phyloP scores from a whole-genome alignment of 1,140 invertebrate species.

The Linepithema humile region DNA sequence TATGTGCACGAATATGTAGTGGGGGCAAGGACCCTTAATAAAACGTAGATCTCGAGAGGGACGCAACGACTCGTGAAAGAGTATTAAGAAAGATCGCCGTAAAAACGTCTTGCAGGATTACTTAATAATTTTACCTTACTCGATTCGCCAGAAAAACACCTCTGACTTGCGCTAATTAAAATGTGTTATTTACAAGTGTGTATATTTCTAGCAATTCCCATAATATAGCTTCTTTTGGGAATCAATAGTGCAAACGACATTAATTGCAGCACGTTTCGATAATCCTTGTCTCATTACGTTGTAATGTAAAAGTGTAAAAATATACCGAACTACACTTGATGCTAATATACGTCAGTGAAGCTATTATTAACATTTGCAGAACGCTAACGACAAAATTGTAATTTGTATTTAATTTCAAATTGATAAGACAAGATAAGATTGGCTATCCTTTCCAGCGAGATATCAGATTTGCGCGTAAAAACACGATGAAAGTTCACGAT shows the following conservation, averaged over 20 bases:
- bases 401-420: background rate
- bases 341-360: background rate
- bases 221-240: background rate
- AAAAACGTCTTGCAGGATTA: constrained; percentile 50
- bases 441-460: constrained; percentile 17
- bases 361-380: background rate
- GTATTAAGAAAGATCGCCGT: constrained; percentile 54
- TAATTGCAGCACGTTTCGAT: background rate
- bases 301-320: background rate
- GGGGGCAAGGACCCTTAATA: constrained; percentile 78
- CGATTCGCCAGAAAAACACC: background rate
- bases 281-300: background rate
- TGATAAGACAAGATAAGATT: constrained; percentile 32
- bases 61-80: constrained; percentile 59
- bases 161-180: background rate
- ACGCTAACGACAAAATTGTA: background rate
- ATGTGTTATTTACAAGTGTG: no score
- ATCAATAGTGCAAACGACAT: no score
- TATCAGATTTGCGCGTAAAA: constrained; percentile 31
- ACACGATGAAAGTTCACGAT: constrained; percentile 39
- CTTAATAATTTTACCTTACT: constrained; percentile 30
- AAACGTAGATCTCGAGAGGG: constrained; percentile 68
- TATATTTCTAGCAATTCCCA: no score
- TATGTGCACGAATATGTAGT: constrained; percentile 47
- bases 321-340: background rate